Evolutionary conservation across 2,113 vertebrate species (phyloP).

Genomic region (Ammodytes dubius): DNA sequence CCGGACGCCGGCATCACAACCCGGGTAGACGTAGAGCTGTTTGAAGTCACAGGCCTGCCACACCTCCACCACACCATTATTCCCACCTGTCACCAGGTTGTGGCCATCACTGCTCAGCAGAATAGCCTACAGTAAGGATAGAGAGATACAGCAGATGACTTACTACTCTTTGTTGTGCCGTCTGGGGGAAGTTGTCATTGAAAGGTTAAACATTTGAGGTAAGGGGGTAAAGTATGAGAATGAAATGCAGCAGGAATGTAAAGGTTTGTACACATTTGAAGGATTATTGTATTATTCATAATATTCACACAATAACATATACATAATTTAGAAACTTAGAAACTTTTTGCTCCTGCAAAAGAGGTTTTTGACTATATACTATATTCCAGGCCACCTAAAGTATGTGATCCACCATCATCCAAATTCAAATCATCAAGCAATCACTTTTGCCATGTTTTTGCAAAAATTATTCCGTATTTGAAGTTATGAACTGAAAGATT

Average conservation of each 20-base stretch:
- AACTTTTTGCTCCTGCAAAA: too few relatives aligned
- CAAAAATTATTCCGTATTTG: not conserved
- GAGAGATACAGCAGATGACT: not conserved
- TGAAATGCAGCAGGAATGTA: not conserved
- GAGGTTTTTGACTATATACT: not conserved
- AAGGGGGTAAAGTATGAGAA: not conserved
- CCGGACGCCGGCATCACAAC: slow-evolving; percentile 96
- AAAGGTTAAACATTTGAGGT: not conserved
- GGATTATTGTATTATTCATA: not conserved
- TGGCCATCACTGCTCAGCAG: slow-evolving; percentile 98
- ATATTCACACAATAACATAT: not conserved
- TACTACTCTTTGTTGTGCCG: not conserved
- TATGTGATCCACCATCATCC: slow-evolving; percentile 1
- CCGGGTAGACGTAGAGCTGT: slow-evolving; percentile 97
- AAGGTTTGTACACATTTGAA: not conserved
- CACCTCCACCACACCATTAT: slow-evolving; percentile 97
- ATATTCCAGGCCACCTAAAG: not conserved
- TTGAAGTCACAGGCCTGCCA: slow-evolving; percentile 99
- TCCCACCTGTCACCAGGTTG: slow-evolving; percentile 96
- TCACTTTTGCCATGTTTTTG: not conserved
- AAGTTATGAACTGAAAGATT: not conserved
- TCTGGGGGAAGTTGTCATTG: not conserved
- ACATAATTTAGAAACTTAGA: not conserved
- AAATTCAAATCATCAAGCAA: not conserved
- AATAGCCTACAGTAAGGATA: slow-evolving; percentile 87